These are phyloP conservation scores for Scrobipalpa atriplicella DNA, from an alignment of 2,888 invertebrate genomes.

Conservation along the genomic window DNA sequence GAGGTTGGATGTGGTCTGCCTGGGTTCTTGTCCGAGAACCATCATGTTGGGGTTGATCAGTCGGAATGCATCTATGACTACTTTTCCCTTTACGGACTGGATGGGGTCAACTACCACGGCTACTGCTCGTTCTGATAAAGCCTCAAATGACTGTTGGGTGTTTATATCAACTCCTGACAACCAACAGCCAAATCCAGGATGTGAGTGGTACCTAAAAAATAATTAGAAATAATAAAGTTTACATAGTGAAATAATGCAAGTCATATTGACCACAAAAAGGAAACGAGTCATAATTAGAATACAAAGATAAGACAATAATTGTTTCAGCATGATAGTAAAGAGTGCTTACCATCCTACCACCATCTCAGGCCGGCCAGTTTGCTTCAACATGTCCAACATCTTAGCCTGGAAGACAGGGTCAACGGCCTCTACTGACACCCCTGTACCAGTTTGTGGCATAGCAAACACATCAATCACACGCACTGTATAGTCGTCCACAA, in stretches of 20 bases:
- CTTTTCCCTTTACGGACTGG: slow-evolving; percentile 99
- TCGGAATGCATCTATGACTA: slow-evolving; percentile 99
- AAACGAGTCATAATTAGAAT: background rate
- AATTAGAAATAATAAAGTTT: background rate
- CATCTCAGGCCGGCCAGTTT: slow-evolving; percentile 99
- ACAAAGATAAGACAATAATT: background rate
- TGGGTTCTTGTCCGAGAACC: slow-evolving; percentile 98
- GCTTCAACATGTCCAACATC: slow-evolving; percentile 99
- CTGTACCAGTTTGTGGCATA: slow-evolving; percentile 99
- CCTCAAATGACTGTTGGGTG: slow-evolving; percentile 99
- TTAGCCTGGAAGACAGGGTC: slow-evolving; percentile 99
- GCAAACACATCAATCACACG: slow-evolving; percentile 99
- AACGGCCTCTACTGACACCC: slow-evolving; percentile 99
- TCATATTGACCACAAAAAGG: background rate
- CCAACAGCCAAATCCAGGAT: slow-evolving; percentile 99
- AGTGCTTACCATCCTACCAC: slow-evolving; percentile 92
- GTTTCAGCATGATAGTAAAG: background rate
- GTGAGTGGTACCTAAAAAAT: slow-evolving; percentile 93
- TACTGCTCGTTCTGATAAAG: slow-evolving; percentile 98
- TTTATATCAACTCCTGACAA: slow-evolving; percentile 99
- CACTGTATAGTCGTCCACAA: slow-evolving; percentile 99
- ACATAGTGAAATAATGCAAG: background rate
- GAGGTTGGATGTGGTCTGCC: slow-evolving; percentile 99
- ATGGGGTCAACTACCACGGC: slow-evolving; percentile 99
- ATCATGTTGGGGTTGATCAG: slow-evolving; percentile 99